Evolutionary conservation across 2,888 invertebrate species (phyloP), one percentile per base, ranked within the genome.

Genomic region (Agriotes lineatus): DNA sequence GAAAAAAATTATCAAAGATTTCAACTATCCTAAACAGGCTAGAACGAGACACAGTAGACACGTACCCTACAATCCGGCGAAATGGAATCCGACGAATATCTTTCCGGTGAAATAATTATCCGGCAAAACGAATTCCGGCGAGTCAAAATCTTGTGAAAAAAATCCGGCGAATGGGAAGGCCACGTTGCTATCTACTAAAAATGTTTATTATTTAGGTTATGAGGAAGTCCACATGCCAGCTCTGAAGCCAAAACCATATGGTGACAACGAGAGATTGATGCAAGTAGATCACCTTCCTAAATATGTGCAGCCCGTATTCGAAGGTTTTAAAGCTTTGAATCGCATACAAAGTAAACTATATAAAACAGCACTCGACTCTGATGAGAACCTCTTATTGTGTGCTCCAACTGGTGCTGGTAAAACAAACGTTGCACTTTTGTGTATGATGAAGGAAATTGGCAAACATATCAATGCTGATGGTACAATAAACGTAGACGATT

Each of bases 161-260:
- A n/a, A n/a, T n/a, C n/a, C n/a, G n/a, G n/a, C n/a, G n/a, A n/a
- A n/a, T n/a, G n/a, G n/a, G n/a, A n/a, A n/a, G n/a, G n/a, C n/a
- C n/a, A n/a, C n/a, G n/a, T n/a, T n/a, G n/a, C n/a, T n/a, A n/a
- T n/a, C n/a, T n/a, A n/a, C n/a, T n/a, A n/a, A n/a, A n/a, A n/a
- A n/a, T n/a, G n/a, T n/a, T n/a, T n/a, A n/a, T n/a, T n/a, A n/a
- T n/a, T n/a, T n/a, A 80, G 81, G 93, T n/a, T 99, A 99, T 81
- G 99, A 99, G 85, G 98, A 99, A 77, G 94, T 99, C n/a, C 97
- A 99, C 84, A 99, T 99, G 2, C 99, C 99, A 0, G 99, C 99
- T 0, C 83, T 98, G 52, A 99, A 99, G 81, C 95, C 97, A 0
- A 97, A 97, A 78, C 93, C 98, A 0, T 97, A 96, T 80, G 94